Percentiles rank a stretch among this genome's conserved stretches.
Evolutionary conservation across 2,113 vertebrate genomes (phyloP).

Genomic region (Suricata suricatta): DNA sequence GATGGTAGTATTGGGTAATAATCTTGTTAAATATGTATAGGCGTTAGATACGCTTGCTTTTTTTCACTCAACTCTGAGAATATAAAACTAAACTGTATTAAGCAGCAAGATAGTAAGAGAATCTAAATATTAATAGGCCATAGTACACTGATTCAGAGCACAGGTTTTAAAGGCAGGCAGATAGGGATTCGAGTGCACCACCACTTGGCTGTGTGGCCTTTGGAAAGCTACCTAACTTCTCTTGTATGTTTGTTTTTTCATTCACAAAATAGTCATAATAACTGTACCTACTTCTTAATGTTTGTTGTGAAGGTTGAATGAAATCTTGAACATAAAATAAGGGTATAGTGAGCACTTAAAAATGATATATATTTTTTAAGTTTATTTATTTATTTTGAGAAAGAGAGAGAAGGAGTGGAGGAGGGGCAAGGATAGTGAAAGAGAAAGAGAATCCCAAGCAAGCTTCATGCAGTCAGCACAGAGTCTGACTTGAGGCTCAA

Average conservation of each 20-base stretch:
- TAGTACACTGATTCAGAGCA: not conserved
- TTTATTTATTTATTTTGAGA: no score
- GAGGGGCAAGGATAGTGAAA: no score
- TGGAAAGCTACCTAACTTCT: constrained; percentile 16
- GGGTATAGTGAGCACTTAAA: not conserved
- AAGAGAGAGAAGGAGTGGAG: no score
- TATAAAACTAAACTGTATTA: not conserved
- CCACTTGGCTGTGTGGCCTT: not conserved
- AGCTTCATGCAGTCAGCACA: no score
- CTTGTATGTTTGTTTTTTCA: not conserved
- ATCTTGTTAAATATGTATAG: not conserved
- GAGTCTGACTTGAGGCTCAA: no score
- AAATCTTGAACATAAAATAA: not conserved
- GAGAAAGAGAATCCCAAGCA: no score
- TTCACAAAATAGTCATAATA: not conserved
- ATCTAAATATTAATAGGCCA: constrained; percentile 28
- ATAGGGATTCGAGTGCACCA: not conserved
- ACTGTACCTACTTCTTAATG: not conserved
- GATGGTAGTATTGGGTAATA: not conserved
- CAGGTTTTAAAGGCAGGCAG: not conserved
- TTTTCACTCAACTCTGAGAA: not conserved
- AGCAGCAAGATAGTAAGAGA: constrained; percentile 28
- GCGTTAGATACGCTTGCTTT: not conserved
- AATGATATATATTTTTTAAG: not conserved
- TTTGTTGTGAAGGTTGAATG: not conserved